phyloP scores from a whole-genome alignment of 2,797 vertebrate species.

The Chaetophractus vellerosus region DNA sequence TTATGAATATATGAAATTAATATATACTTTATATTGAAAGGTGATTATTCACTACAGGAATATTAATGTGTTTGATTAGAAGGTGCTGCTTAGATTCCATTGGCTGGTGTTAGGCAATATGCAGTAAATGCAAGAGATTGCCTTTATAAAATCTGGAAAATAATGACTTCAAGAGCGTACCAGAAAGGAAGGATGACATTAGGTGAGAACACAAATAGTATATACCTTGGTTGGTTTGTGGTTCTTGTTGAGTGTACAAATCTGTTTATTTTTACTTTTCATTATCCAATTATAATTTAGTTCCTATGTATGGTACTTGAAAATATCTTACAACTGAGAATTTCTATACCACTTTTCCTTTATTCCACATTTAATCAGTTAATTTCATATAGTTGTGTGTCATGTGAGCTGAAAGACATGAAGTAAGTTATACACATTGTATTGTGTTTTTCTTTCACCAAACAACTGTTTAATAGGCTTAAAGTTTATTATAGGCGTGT shows the following conservation, averaged over 20 bases:
- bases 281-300: neutral
- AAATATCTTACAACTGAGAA: neutral
- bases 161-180: neutral
- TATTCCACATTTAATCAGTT: neutral
- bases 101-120: neutral
- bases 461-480: neutral
- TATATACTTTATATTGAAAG: neutral
- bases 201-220: neutral
- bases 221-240: neutral
- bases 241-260: neutral
- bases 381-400: neutral
- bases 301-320: neutral
- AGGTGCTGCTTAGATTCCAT: neutral
- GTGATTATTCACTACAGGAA: neutral
- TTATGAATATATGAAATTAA: constrained; percentile 23
- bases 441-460: neutral
- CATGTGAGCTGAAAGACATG: neutral
- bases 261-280: constrained; percentile 33
- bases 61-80: constrained; percentile 24
- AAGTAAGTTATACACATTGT: neutral
- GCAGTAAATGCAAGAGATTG: neutral
- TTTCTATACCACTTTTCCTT: neutral
- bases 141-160: constrained; percentile 28
- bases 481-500: neutral
- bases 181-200: neutral